These are phyloP conservation scores for Andrena chrysosceles DNA, from an alignment of 2,888 invertebrate genomes.

Conservation along the genomic window DNA sequence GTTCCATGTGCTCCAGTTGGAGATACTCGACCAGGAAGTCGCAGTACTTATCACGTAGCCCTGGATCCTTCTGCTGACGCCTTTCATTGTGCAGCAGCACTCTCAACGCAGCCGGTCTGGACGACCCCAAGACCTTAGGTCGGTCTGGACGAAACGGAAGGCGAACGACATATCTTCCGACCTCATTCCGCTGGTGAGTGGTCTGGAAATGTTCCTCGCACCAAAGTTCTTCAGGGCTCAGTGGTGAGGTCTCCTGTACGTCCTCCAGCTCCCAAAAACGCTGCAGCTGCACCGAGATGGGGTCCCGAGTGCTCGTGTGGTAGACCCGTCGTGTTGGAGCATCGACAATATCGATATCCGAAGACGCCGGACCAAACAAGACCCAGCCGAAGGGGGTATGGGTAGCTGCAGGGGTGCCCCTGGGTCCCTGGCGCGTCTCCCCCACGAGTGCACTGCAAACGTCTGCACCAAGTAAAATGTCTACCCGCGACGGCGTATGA, in stretches of 20 bases:
- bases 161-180: neutral
- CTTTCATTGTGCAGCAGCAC: neutral
- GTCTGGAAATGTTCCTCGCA: neutral
- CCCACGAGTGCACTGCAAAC: neutral
- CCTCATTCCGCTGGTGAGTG: neutral
- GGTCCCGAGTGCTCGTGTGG: neutral
- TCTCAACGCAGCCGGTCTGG: neutral
- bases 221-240: neutral
- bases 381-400: neutral
- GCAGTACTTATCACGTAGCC: neutral
- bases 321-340: neutral
- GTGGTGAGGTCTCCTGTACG: neutral
- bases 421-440: neutral
- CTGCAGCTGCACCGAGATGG: neutral
- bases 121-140: neutral
- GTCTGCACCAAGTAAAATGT: neutral
- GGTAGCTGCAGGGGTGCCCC: neutral
- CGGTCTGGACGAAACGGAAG: neutral
- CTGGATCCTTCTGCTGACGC: neutral
- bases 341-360: fast-evolving
- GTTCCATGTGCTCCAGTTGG: neutral
- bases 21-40: neutral
- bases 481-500: neutral
- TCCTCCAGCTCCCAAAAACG: neutral
- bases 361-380: neutral